Evolutionary conservation across 2,797 vertebrate species (phyloP), one percentile per base, ranked within the genome.

Genomic region (Pachyuromys duprasi): DNA sequence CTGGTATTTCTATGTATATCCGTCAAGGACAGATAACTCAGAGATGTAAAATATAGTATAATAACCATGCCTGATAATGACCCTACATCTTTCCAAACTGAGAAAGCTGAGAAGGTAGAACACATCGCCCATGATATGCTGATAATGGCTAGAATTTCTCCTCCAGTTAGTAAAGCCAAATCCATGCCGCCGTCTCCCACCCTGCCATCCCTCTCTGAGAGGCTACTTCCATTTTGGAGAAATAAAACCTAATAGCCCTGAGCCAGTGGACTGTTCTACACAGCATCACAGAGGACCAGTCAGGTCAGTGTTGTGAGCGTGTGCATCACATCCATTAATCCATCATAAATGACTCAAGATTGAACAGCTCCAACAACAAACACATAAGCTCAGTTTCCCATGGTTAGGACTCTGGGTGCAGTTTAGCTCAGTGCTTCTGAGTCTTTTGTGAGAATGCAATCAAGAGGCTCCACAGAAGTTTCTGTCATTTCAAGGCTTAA

Each of bases 11-110:
- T 91, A 7, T 86, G 95, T 93, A 62, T 93, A 96, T 90, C 72
- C 1, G 26, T 96, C 92, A 96, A 93, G 92, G 72, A 93, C 89
- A 93, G 86, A 70, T 92, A 92, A 87, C 86, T 92, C 89, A 79
- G 90, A 80, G 70, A 80, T 90, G 3, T 93, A 84, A 96, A 96
- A 92, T 91, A 95, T 2, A 69, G 60, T 18, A 9, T 92, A 65
- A 72, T 96, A 87, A 92, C 83, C 53, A 15, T 67, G 70, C 62
- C 53, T 96, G 89, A 60, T 86, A 89, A 96, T 87, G 76, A 80
- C 55, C 72, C 55, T 62, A 55, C 22, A 18, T 95, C 75, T 96
- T 95, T 42, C 95, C 63, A 76, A 83, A 93, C 81, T 76, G 82
- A 89, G 97, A 80, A 91, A 88, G 96, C 76, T 53, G 72, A 82